A percentile compares a stretch with the other conserved stretches of the same genome.
These are phyloP conservation scores for Plotosus lineatus DNA, from an alignment of 2,113 vertebrate genomes.

Conservation along the genomic window DNA sequence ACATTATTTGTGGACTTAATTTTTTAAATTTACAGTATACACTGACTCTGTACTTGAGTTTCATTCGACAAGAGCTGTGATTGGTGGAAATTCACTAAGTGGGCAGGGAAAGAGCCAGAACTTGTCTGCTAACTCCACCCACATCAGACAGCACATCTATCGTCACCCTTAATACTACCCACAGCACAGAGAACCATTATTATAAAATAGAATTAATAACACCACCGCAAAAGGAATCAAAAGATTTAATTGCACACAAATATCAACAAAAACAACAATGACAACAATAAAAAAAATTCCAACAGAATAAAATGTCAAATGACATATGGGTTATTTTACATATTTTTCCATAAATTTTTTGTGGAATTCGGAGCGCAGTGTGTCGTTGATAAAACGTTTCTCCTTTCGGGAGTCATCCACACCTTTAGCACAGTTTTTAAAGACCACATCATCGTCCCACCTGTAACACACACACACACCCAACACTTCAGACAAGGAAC, in stretches of 20 bases:
- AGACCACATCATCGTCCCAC: conserved; percentile 99
- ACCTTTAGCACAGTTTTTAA: conserved; percentile 99
- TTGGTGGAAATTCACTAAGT: background rate
- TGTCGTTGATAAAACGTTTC: conserved; percentile 96
- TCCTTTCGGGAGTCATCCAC: conserved; percentile 92
- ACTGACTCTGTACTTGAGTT: no score
- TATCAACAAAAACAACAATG: background rate
- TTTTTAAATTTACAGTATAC: no score
- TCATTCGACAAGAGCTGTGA: background rate
- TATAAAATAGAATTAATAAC: background rate
- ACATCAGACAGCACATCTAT: background rate
- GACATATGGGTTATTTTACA: conserved; percentile 80
- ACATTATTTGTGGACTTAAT: no score
- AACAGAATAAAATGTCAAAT: background rate
- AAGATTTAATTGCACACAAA: conserved; percentile 20
- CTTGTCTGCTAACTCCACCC: background rate
- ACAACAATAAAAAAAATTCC: background rate
- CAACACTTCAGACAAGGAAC: background rate
- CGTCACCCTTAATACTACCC: background rate
- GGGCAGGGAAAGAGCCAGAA: background rate
- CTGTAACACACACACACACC: conserved; percentile 67
- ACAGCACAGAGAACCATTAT: background rate
- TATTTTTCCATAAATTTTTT: conserved; percentile 99
- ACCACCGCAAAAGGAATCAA: background rate
- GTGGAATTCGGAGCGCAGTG: conserved; percentile 85